A percentile compares a stretch with the other conserved stretches of the same genome.
These are phyloP conservation scores for Drosophila kohkoa DNA, from an alignment of 1,140 invertebrate species.

Conservation along the genomic window DNA sequence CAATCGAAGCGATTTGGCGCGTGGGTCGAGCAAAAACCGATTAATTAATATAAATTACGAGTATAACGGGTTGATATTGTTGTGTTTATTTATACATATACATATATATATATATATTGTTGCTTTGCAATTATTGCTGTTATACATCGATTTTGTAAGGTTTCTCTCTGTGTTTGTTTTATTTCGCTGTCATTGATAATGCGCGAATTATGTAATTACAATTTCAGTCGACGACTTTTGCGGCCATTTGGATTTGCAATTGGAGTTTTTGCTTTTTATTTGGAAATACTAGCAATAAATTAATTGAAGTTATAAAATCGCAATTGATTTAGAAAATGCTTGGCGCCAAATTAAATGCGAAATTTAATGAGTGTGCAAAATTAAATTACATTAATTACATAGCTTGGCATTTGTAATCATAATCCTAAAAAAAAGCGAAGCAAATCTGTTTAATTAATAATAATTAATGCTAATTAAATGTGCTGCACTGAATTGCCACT, in stretches of 20 bases:
- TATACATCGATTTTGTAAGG: constrained; percentile 32
- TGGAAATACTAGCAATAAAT: constrained; percentile 65
- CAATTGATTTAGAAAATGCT: constrained; percentile 77
- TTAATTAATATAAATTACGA: constrained; percentile 79
- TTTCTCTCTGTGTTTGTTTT: not conserved
- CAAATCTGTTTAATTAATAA: constrained; percentile 9
- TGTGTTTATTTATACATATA: constrained; percentile 6
- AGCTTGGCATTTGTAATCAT: constrained; percentile 7
- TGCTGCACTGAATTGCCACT: not conserved
- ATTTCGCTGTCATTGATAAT: constrained; percentile 73
- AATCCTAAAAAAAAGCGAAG: constrained; percentile 5
- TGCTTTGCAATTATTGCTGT: constrained; percentile 39
- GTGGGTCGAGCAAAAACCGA: constrained; percentile 52
- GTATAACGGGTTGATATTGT: constrained; percentile 61
- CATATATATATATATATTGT: constrained; percentile 28
- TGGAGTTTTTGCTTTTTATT: constrained; percentile 12
- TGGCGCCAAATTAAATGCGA: constrained; percentile 33
- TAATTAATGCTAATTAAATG: constrained; percentile 1
- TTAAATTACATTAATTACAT: constrained; percentile 44
- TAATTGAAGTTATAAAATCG: constrained; percentile 70
- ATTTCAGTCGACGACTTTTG: constrained; percentile 40
- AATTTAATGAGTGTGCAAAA: constrained; percentile 48
- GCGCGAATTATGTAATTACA: constrained; percentile 80
- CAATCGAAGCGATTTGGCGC: constrained; percentile 18
- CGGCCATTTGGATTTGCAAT: constrained; percentile 4